phyloP scores from a whole-genome alignment of 2,888 invertebrate genomes.

The Brachypalpus laphriformis region DNA sequence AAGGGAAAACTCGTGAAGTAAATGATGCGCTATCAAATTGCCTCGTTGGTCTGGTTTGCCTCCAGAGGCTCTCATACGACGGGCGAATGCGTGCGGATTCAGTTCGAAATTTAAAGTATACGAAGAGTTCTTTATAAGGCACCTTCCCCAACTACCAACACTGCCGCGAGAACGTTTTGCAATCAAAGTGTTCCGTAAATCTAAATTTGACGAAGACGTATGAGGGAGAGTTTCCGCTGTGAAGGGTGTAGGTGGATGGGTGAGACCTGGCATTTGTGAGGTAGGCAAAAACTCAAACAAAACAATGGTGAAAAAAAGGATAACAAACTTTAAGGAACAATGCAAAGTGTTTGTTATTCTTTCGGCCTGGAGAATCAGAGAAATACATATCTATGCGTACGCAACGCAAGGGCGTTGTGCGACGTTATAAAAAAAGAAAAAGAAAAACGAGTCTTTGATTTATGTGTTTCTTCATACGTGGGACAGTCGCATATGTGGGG shows the following conservation, averaged over 20 bases:
- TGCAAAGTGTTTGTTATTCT: slow-evolving; percentile 49
- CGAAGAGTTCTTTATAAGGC: neutral
- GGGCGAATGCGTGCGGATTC: slow-evolving; percentile 12
- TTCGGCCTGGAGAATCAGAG: slow-evolving; percentile 14
- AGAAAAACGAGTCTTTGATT: slow-evolving; percentile 61
- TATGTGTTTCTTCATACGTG: slow-evolving; percentile 56
- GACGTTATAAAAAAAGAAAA: neutral
- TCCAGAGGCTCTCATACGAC: neutral
- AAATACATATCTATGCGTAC: neutral
- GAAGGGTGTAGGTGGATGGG: neutral
- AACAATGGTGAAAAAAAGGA: slow-evolving; percentile 39
- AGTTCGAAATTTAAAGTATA: slow-evolving; percentile 35
- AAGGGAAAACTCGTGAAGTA: neutral
- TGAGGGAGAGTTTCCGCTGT: slow-evolving; percentile 24
- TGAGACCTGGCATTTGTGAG: slow-evolving; percentile 13
- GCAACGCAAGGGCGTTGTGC: neutral
- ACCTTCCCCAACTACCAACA: slow-evolving; percentile 11
- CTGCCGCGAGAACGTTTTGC: slow-evolving; percentile 34
- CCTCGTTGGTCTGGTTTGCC: slow-evolving; percentile 1
- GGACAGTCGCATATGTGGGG: slow-evolving; percentile 58
- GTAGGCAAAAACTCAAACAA: slow-evolving; percentile 13
- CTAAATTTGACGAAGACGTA: slow-evolving; percentile 71
- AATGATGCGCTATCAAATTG: slow-evolving; percentile 46
- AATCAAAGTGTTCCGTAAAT: slow-evolving; percentile 67
- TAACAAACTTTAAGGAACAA: slow-evolving; percentile 61